phyloP scores from a whole-genome alignment of 2,888 invertebrate species.

The Perithous albicinctus region DNA sequence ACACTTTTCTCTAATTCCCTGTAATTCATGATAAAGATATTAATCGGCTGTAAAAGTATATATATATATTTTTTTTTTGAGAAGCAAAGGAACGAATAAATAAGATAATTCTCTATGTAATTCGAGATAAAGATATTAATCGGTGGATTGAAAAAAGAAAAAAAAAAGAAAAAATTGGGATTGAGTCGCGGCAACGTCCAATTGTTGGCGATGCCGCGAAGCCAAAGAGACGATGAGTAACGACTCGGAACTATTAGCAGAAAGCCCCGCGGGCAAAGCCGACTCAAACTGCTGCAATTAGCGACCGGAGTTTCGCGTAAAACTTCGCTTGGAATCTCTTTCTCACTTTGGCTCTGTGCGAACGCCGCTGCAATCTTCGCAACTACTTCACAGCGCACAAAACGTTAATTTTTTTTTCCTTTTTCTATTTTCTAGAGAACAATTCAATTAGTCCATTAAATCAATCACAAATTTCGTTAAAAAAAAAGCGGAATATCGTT shows the following conservation, averaged over 20 bases:
- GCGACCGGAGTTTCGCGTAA: slow-evolving; percentile 42
- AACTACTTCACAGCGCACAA: background rate
- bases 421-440: background rate
- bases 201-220: slow-evolving; percentile 17
- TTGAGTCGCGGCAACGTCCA: slow-evolving; percentile 1
- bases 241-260: slow-evolving; percentile 53
- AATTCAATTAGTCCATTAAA: background rate
- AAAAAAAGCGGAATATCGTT: too few species aligned
- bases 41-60: background rate
- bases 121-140: slow-evolving; percentile 15
- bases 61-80: too few species aligned
- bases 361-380: slow-evolving; percentile 18
- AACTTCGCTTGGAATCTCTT: background rate
- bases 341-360: background rate
- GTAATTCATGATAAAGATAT: background rate
- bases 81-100: background rate
- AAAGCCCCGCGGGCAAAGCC: slow-evolving; percentile 10
- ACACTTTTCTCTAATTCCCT: slow-evolving; percentile 3
- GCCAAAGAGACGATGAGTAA: slow-evolving; percentile 1
- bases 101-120: background rate
- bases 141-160: too few species aligned
- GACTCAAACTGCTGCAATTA: slow-evolving; percentile 45
- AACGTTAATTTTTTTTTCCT: background rate
- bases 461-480: background rate
- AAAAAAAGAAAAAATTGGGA: background rate